These are phyloP conservation scores for Ateles fusciceps DNA, from an alignment of 2,797 vertebrate species.

Conservation along the genomic window DNA sequence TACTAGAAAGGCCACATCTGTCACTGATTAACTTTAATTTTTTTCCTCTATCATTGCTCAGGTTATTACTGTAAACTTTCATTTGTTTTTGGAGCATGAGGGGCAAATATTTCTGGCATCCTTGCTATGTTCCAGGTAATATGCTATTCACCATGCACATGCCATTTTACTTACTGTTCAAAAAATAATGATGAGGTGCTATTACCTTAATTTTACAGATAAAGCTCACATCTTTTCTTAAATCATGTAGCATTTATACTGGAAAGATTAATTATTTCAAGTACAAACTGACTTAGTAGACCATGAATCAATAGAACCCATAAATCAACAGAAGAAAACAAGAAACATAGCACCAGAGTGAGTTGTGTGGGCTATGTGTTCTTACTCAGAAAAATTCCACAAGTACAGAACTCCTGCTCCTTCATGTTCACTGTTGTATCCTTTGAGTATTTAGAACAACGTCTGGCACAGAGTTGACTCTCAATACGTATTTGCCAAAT, in stretches of 20 bases:
- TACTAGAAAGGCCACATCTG: slow-evolving; percentile 51
- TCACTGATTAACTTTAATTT: slow-evolving; percentile 56
- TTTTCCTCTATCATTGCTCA: slow-evolving; percentile 26
- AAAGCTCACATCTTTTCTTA: background rate
- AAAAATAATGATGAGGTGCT: background rate
- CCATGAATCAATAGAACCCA: background rate
- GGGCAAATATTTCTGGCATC: background rate
- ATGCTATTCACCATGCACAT: too few species aligned
- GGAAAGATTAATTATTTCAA: background rate
- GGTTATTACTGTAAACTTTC: slow-evolving; percentile 50
- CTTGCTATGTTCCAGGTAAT: background rate
- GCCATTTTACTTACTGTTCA: background rate
- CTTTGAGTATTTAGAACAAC: background rate
- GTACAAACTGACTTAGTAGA: background rate
- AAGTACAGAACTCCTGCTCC: background rate
- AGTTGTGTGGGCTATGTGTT: background rate
- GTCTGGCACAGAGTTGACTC: background rate
- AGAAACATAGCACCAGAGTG: background rate
- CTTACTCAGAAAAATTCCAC: background rate
- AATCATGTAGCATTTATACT: background rate
- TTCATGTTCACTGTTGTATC: background rate
- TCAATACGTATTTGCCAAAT: background rate
- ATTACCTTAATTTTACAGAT: background rate
- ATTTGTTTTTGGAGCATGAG: background rate
- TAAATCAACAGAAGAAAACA: background rate